Base-by-base conservation (phyloP, 2,797 vertebrate species). In the Iguana delicatissima region DNA sequence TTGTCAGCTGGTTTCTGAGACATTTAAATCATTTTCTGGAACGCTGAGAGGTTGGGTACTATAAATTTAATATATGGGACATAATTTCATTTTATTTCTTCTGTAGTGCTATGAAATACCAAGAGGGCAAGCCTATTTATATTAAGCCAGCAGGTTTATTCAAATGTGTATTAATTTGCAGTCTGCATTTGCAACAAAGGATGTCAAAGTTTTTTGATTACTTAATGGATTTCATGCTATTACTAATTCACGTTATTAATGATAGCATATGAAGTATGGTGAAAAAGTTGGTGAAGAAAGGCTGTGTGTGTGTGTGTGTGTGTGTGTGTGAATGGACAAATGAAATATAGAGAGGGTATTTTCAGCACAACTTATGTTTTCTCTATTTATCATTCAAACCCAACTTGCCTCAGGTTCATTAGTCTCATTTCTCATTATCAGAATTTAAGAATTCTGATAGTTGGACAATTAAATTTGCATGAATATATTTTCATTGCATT, bases 81-180 rank as follows among this genome's bases (percentile, higher is more conserved):
- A 79, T 81, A 59, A 89, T 67, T 89, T 89, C 81, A 64, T 42
- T 85, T 87, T 87, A 46, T 46, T 0, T 87, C 12, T 32, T 89
- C 26, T 35, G 0, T 38, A 69, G 22, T 74, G 76, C 24, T 64
- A 86, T 38, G 80, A 29, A 93, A 86, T 24, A 62, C 84, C 12
- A 20, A 1, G 52, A 64, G 20, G 90, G 90, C 80, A 35, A n/a
- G 3, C 52, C 80, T 18, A 52, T 92, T 94, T 92, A 84, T 84
- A 26, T 86, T 77, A 89, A 64, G n/a, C 52, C 32, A 92, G 89
- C 73, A 26, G 35, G 5, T 90, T 85, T 14, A 46, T 93, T 94
- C 81, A 84, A 64, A 84, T 84, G 69, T 92, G 46, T 76, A 24
- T 88, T 90, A 80, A 12, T 76, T 4, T 69, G 24, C 76, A 90